Percentiles rank a stretch among this genome's conserved stretches.
Evolutionary conservation across 2,888 invertebrate genomes (phyloP).

Genomic region (Gandaritis pyraliata): DNA sequence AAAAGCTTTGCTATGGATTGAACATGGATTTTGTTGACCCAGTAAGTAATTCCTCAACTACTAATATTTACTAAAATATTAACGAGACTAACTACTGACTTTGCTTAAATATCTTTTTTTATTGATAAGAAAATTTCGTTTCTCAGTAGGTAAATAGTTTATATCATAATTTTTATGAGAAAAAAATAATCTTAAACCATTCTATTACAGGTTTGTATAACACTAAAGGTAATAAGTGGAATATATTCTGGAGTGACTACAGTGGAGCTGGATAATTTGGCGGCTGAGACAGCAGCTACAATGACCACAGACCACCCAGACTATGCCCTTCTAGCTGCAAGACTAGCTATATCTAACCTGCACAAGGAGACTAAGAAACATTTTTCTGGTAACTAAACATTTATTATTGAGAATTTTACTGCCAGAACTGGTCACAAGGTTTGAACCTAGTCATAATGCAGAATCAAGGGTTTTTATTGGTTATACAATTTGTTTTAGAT

Average conservation of each 20-base stretch:
- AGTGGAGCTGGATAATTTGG: slow-evolving; percentile 97
- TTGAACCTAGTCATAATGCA: too few relatives aligned
- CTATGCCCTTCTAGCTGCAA: slow-evolving; percentile 94
- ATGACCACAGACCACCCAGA: slow-evolving; percentile 99
- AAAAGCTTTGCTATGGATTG: slow-evolving; percentile 97
- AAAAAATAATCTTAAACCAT: slow-evolving; percentile 55
- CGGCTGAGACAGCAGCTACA: slow-evolving; percentile 99
- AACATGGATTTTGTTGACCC: slow-evolving; percentile 99
- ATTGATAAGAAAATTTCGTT: too few relatives aligned
- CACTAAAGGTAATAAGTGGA: slow-evolving; percentile 96
- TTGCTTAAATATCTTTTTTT: too few relatives aligned
- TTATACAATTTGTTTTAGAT: slow-evolving; percentile 84
- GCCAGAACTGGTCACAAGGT: too few relatives aligned
- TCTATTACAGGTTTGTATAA: slow-evolving; percentile 88
- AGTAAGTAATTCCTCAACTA: slow-evolving; percentile 82
- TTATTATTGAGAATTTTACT: background rate
- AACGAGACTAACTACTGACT: too few relatives aligned
- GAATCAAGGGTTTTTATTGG: too few relatives aligned
- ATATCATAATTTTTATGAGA: too few relatives aligned
- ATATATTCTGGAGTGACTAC: slow-evolving; percentile 98
- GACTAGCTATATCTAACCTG: slow-evolving; percentile 98
- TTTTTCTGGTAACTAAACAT: slow-evolving; percentile 88
- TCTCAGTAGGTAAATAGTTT: too few relatives aligned
- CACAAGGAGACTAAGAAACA: slow-evolving; percentile 99
- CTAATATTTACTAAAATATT: too few relatives aligned